Conservation (phyloP, 2,888 invertebrate species). For the Andrena haemorrhoa region DNA sequence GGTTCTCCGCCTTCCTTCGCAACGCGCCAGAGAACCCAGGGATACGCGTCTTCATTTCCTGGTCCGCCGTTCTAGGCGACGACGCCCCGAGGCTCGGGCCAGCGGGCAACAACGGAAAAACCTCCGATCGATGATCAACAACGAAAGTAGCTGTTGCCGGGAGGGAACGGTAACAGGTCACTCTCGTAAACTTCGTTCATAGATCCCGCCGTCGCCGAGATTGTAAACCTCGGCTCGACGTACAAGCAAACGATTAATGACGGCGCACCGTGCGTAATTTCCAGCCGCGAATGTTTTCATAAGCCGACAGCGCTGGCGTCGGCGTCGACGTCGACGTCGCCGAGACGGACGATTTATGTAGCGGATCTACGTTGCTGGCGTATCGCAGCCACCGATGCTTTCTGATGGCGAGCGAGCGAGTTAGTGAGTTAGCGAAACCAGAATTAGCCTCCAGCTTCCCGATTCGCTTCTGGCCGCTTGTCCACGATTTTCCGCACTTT, state of each 20-base stretch:
- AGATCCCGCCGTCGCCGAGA: constrained; percentile 3
- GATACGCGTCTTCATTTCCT: constrained; percentile 4
- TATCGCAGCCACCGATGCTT: constrained; percentile 12
- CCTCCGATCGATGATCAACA: background rate
- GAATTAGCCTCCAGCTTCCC: constrained; percentile 36
- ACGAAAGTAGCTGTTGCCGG: too few relatives aligned
- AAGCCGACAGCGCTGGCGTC: constrained; percentile 18
- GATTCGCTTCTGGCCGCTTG: background rate
- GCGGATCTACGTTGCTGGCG: constrained; percentile 34
- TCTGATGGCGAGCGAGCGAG: background rate
- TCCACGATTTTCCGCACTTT: too few relatives aligned
- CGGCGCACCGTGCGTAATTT: constrained; percentile 17
- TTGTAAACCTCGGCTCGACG: background rate
- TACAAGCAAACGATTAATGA: constrained; percentile 16
- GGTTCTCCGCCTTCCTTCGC: background rate
- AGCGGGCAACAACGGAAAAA: background rate
- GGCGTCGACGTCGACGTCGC: constrained; percentile 10
- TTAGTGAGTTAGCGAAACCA: background rate
- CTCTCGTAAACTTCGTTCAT: background rate
- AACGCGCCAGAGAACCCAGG: background rate
- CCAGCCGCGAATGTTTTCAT: constrained; percentile 15
- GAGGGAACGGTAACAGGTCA: background rate
- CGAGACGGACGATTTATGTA: constrained; percentile 50
- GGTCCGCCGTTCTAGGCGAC: background rate
- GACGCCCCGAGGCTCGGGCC: too few relatives aligned